These are phyloP conservation scores for Eublepharis macularius DNA, from an alignment of 2,113 vertebrate genomes.

Conservation along the genomic window DNA sequence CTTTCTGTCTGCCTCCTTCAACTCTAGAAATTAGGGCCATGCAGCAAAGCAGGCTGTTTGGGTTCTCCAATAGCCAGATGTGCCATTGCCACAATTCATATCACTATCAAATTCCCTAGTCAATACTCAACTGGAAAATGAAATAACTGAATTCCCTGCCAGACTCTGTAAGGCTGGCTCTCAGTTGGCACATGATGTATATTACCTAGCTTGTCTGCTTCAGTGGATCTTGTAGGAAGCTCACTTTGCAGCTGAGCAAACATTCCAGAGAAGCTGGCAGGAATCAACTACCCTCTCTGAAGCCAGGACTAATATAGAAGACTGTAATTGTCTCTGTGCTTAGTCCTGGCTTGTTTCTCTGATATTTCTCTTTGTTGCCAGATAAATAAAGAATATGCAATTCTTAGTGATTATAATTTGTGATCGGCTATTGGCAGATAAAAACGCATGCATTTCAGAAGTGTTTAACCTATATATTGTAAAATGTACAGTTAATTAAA, in stretches of 20 bases:
- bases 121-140: background rate
- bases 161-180: background rate
- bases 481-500: slow-evolving; percentile 3
- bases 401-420: slow-evolving; percentile 1
- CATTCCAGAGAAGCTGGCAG: background rate
- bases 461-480: background rate
- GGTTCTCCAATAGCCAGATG: background rate
- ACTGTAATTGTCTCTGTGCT: background rate
- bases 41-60: background rate
- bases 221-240: background rate
- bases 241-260: background rate
- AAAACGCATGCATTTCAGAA: slow-evolving; percentile 9
- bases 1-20: background rate
- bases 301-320: background rate
- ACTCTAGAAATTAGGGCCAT: background rate
- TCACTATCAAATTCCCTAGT: background rate
- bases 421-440: background rate
- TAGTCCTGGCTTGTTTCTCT: background rate
- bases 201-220: background rate
- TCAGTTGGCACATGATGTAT: background rate
- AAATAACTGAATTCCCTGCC: background rate
- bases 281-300: background rate
- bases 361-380: background rate
- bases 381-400: background rate
- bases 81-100: too few relatives aligned